Conservation (phyloP, 2,888 invertebrate species). For the Petrolisthes cinctipes region DNA sequence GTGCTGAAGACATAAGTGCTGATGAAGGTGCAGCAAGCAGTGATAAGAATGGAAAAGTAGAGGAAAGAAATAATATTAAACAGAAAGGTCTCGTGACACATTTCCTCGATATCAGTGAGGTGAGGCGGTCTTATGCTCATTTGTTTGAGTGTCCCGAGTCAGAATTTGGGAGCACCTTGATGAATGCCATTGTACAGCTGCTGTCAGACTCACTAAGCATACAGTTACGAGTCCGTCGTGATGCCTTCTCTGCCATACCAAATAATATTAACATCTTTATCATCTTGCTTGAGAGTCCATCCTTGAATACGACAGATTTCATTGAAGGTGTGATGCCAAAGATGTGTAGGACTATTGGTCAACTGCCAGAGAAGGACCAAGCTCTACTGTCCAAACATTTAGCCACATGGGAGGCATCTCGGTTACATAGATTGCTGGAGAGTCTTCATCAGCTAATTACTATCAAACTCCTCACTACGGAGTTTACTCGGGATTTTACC, state of each 20-base stretch:
- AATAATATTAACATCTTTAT: slow-evolving; percentile 62
- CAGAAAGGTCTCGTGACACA: slow-evolving; percentile 1
- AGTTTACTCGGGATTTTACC: slow-evolving; percentile 55
- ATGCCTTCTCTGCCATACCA: slow-evolving; percentile 55
- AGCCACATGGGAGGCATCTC: slow-evolving; percentile 56
- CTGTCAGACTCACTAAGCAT: slow-evolving; percentile 60
- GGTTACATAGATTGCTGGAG: slow-evolving; percentile 50
- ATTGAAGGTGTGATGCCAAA: slow-evolving; percentile 60
- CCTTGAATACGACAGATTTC: slow-evolving; percentile 58
- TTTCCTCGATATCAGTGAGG: slow-evolving; percentile 54
- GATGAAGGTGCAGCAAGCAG: slow-evolving; percentile 65
- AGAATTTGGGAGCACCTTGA: slow-evolving; percentile 59
- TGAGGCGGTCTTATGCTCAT: slow-evolving; percentile 53
- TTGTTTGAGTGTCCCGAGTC: slow-evolving; percentile 56
- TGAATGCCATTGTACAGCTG: slow-evolving; percentile 60
- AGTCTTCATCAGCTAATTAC: slow-evolving; percentile 64
- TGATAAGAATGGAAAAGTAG: slow-evolving; percentile 5
- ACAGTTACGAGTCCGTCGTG: slow-evolving; percentile 50
- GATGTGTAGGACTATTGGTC: slow-evolving; percentile 53
- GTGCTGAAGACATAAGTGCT: slow-evolving; percentile 71
- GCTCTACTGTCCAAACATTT: slow-evolving; percentile 52
- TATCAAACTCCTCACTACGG: slow-evolving; percentile 61
- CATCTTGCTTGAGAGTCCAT: slow-evolving; percentile 62
- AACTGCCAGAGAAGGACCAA: slow-evolving; percentile 49
- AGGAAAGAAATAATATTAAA: not conserved